Percentiles rank a stretch among this genome's conserved stretches.
Conservation (phyloP, 2,113 vertebrate genomes). For the Epinephelus lanceolatus region DNA sequence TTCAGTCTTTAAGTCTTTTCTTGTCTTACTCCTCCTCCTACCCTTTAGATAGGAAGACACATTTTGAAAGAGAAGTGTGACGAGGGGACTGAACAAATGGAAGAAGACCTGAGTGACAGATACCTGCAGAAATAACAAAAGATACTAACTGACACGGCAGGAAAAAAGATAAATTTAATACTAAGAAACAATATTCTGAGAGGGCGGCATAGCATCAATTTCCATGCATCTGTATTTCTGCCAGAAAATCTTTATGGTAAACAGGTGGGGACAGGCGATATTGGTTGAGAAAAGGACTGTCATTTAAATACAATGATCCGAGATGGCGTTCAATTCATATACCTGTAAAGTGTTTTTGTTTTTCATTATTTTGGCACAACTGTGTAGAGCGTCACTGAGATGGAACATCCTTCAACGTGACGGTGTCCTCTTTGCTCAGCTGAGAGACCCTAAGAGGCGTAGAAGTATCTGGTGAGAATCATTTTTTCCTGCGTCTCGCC, state of each 20-base stretch:
- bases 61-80: conserved; percentile 22
- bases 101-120: neutral
- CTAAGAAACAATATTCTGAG: conserved; percentile 33
- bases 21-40: neutral
- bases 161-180: conserved; percentile 21
- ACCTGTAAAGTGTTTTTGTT: conserved; percentile 33
- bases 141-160: conserved; percentile 13
- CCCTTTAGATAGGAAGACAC: neutral
- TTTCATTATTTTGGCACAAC: conserved; percentile 7
- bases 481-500: conserved; percentile 31
- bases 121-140: conserved; percentile 16
- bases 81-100: neutral
- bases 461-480: conserved; percentile 54
- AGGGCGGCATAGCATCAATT: conserved; percentile 11
- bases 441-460: conserved; percentile 33
- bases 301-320: conserved; percentile 41
- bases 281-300: conserved; percentile 30
- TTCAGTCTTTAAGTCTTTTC: conserved; percentile 12
- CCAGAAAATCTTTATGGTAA: conserved; percentile 61
- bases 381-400: neutral
- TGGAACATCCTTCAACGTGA: conserved; percentile 18
- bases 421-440: conserved; percentile 26
- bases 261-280: conserved; percentile 13
- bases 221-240: conserved; percentile 38
- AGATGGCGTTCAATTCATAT: conserved; percentile 19